phyloP scores from a whole-genome alignment of 2,113 vertebrate species.

The Tiliqua scincoides region DNA sequence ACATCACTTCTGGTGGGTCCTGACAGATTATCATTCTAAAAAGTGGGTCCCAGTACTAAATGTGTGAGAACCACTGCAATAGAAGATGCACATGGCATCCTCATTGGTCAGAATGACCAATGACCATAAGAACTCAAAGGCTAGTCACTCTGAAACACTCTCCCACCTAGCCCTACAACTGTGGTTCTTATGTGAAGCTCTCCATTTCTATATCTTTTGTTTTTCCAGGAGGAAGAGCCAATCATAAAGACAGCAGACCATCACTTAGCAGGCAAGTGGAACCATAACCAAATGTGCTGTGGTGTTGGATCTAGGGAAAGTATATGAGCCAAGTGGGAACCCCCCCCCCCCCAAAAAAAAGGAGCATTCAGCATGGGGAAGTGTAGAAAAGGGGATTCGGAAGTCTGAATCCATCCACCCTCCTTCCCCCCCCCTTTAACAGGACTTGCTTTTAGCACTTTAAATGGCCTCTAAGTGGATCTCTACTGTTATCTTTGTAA shows the following conservation, averaged over 20 bases:
- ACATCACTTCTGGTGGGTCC: too few species aligned
- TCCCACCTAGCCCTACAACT: neutral
- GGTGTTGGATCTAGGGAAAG: neutral
- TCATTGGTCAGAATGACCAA: neutral
- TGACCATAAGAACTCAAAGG: neutral
- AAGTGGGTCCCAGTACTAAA: too few species aligned
- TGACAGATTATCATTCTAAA: too few species aligned
- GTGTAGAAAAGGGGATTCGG: neutral
- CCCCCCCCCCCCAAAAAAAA: too few species aligned
- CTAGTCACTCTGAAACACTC: neutral
- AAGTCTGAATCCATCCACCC: neutral
- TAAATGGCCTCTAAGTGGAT: neutral
- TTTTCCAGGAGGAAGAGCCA: conserved; percentile 20
- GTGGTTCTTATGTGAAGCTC: neutral
- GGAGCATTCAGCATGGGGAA: too few species aligned
- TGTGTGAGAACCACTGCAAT: too few species aligned
- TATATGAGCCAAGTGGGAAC: too few species aligned
- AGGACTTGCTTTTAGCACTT: neutral
- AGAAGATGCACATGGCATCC: neutral
- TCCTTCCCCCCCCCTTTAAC: too few species aligned
- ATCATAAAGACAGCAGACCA: rapidly evolving
- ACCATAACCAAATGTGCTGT: neutral
- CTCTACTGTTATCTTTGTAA: neutral
- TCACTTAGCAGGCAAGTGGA: conserved; percentile 27
- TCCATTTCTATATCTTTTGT: neutral